Evolutionary conservation across 1,140 invertebrate species (phyloP).

Genomic region (Drosophila paulistorum): DNA sequence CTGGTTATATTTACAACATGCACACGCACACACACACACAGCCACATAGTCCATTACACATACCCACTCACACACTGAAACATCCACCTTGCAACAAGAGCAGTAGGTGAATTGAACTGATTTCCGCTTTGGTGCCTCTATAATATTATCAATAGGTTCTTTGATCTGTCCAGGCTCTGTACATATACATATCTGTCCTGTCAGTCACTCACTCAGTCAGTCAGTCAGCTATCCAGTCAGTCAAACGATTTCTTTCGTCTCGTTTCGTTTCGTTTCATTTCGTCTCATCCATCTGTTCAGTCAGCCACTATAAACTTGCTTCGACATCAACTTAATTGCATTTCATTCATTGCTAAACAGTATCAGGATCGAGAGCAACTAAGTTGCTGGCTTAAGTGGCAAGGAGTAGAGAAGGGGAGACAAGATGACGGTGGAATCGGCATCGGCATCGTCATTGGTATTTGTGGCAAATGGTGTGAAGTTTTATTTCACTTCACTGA

Average conservation of each 20-base stretch:
- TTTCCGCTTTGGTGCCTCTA: slow-evolving; percentile 46
- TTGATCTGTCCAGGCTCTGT: slow-evolving; percentile 5
- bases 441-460: neutral
- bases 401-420: neutral
- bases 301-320: slow-evolving; percentile 51
- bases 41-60: slow-evolving; percentile 1
- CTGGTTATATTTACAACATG: slow-evolving; percentile 41
- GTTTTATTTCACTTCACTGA: slow-evolving; percentile 73
- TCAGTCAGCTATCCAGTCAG: slow-evolving; percentile 15
- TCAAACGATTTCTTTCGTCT: neutral
- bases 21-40: neutral
- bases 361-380: slow-evolving; percentile 5
- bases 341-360: slow-evolving; percentile 79
- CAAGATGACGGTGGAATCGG: neutral
- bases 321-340: slow-evolving; percentile 79
- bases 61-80: neutral
- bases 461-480: slow-evolving; percentile 63
- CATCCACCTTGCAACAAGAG: neutral
- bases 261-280: slow-evolving; percentile 2
- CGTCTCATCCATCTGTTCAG: slow-evolving; percentile 26
- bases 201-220: slow-evolving; percentile 9
- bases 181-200: neutral
- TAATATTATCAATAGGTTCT: slow-evolving; percentile 38
- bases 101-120: slow-evolving; percentile 15
- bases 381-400: slow-evolving; percentile 2